phyloP scores from a whole-genome alignment of 2,888 invertebrate genomes.

The Helleia helle region DNA sequence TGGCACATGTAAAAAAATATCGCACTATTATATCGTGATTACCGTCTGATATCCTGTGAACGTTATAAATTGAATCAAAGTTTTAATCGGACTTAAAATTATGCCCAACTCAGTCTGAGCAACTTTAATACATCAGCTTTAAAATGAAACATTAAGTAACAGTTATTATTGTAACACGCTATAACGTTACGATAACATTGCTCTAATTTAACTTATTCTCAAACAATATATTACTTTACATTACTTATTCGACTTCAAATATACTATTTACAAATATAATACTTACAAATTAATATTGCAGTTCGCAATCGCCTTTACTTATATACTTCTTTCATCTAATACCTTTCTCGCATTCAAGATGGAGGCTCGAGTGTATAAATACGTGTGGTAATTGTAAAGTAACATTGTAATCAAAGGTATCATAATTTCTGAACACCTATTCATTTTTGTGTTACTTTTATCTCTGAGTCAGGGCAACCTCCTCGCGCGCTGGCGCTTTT shows the following conservation, averaged over 20 bases:
- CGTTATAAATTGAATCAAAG: conserved; percentile 1
- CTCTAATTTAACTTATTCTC: conserved; percentile 46
- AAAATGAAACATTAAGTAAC: conserved; percentile 62
- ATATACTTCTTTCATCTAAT: conserved; percentile 20
- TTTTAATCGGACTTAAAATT: conserved; percentile 1
- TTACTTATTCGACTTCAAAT: conserved; percentile 46
- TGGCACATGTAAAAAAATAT: conserved; percentile 11
- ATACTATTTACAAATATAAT: conserved; percentile 39
- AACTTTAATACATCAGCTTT: conserved; percentile 33
- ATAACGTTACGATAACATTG: conserved; percentile 61
- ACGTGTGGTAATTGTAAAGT: no score
- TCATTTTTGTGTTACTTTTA: neutral
- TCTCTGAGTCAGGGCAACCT: neutral
- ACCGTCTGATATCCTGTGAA: neutral
- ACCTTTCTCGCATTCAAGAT: conserved; percentile 20
- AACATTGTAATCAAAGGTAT: no score
- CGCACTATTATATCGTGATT: neutral
- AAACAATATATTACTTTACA: conserved; percentile 32
- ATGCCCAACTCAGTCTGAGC: conserved; percentile 1
- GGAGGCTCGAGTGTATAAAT: conserved; percentile 16
- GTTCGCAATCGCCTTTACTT: conserved; percentile 49
- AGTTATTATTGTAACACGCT: conserved; percentile 45
- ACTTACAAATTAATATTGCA: conserved; percentile 69
- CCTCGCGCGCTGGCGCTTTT: conserved; percentile 2
- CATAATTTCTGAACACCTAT: no score